Conservation (phyloP, 2,113 vertebrate genomes). For the Dicerorhinus sumatrensis region DNA sequence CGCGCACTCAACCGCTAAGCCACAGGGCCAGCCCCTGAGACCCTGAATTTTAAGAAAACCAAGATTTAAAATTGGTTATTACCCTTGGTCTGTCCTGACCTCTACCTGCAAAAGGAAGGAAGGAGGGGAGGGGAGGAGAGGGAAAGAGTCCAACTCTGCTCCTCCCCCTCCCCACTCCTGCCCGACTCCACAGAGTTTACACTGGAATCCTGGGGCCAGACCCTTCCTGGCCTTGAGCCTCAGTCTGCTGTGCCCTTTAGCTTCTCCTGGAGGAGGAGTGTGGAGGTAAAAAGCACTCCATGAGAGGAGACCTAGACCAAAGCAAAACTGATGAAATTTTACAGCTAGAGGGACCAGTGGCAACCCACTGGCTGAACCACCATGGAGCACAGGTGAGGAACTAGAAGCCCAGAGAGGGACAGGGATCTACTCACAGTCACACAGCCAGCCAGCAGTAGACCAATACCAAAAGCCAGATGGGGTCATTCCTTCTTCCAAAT, state of each 20-base stretch:
- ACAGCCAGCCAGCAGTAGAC: background rate
- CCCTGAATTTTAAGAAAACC: background rate
- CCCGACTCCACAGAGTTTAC: background rate
- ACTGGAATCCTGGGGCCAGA: background rate
- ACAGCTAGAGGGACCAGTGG: background rate
- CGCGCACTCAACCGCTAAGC: too few species aligned
- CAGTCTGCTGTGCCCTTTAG: background rate
- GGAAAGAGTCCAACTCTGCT: background rate
- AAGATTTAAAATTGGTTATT: background rate
- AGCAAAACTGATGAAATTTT: background rate
- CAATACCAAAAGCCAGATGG: background rate
- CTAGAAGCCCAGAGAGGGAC: background rate
- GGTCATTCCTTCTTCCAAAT: background rate
- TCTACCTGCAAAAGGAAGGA: constrained; percentile 47
- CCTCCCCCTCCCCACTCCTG: background rate
- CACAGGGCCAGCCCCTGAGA: too few species aligned
- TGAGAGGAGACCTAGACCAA: background rate
- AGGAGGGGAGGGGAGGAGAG: background rate
- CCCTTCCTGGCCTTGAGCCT: background rate
- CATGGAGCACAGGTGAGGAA: background rate
- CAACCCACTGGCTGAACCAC: background rate
- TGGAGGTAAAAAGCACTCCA: background rate
- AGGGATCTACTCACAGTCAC: background rate
- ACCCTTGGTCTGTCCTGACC: background rate
- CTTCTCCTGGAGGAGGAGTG: background rate